Conservation (phyloP, 1,140 invertebrate species). For the Ceratoteleas bidentatus region DNA sequence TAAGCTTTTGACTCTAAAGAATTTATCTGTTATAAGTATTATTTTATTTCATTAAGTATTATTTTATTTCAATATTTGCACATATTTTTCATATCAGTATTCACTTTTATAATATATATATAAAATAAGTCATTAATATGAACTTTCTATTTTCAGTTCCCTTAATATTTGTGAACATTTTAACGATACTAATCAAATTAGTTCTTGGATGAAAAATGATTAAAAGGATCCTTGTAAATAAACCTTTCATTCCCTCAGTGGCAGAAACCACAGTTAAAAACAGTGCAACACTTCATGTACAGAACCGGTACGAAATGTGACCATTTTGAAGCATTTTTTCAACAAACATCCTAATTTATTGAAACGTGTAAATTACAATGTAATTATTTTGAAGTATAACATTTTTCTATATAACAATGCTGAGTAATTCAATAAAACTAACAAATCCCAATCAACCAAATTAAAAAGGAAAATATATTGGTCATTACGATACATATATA, state of each 20-base stretch:
- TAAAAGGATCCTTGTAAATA: conserved; percentile 64
- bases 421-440: no score
- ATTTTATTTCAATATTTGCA: neutral
- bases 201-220: conserved; percentile 85
- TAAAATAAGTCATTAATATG: conserved; percentile 27
- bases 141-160: conserved; percentile 89
- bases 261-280: no score
- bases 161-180: conserved; percentile 91
- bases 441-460: no score
- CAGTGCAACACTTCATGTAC: no score
- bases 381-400: conserved; percentile 30
- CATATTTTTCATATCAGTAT: neutral
- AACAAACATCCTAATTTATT: conserved; percentile 35
- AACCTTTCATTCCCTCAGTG: no score
- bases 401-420: conserved; percentile 25
- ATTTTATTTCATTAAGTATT: no score
- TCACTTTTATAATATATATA: neutral
- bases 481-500: no score
- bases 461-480: no score
- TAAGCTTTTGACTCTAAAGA: no score
- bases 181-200: conserved; percentile 90
- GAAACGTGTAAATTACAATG: conserved; percentile 13
- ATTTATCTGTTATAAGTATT: neutral
- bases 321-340: conserved; percentile 26
- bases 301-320: conserved; percentile 3